Base-by-base conservation (phyloP, 2,888 invertebrate genomes). In the Drosophila limbata region DNA sequence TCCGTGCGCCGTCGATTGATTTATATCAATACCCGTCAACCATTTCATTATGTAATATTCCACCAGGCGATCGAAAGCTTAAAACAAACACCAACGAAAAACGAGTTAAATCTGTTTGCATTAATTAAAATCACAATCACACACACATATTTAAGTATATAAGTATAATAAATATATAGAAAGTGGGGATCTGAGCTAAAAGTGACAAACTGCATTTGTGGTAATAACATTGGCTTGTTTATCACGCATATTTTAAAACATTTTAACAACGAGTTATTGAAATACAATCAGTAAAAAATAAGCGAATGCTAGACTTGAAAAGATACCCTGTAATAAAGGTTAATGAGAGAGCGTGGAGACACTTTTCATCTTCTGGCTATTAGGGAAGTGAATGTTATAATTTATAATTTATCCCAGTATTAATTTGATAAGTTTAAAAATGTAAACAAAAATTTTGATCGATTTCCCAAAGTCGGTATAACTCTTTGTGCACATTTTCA, bases 21-120 rank as follows among this genome's bases (percentile, higher is more conserved):
- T 84, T 88, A 84, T 84, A 88, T 84, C 84, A 88, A 84, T 84
- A 86, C 81, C 84, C 88, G 84, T 74, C 84, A 79, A 76, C 57
- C 81, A 69, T 76, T 88, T 73, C 87, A 81, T 88, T 83, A 81
- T 86, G 88, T 83, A 83, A 84, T 76, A 80, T 73, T 57, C 59
- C 45, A 40, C 40, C 45, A 19, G 70, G 39, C 65, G 75, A 74
- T 74, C 75, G 75, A 70, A 60, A 66, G 66, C 28, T 28, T 11
- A 73, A 69, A 71, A 47, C 6, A n/a, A 48, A 47, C 19, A 28
- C 6, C 10, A 47, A 28, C 13, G 25, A 70, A 69, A 72, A 70
- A 57, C 57, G 66, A 77, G 70, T 88, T 86, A 84, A 84, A 86
- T 84, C 84, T 86, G 84, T 84, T 88, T 84, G 88, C 84, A 84